A percentile compares a stretch with the other conserved stretches of the same genome.
Evolutionary conservation across 2,888 invertebrate genomes (phyloP).

Genomic region (Drosophila paranaensis): DNA sequence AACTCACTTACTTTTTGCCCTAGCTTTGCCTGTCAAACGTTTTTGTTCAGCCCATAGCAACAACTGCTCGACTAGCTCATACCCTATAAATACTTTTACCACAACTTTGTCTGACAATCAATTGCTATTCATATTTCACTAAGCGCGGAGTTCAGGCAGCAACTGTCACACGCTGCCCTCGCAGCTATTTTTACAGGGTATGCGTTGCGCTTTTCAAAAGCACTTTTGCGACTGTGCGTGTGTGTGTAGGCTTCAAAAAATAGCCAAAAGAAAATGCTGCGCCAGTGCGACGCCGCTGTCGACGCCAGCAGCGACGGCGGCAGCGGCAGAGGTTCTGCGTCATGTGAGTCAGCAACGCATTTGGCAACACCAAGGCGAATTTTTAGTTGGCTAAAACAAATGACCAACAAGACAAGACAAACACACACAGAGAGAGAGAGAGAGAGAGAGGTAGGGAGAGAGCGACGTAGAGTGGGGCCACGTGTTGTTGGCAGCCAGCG

Average conservation of each 20-base stretch:
- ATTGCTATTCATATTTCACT: neutral
- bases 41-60: neutral
- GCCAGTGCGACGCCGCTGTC: conserved; percentile 68
- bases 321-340: conserved; percentile 66
- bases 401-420: conserved; percentile 44
- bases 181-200: conserved; percentile 29
- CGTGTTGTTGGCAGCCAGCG: conserved; percentile 49
- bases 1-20: neutral
- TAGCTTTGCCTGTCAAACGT: neutral
- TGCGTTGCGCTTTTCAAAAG: conserved; percentile 62
- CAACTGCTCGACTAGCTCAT: neutral
- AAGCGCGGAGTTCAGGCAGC: too few relatives aligned
- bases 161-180: neutral
- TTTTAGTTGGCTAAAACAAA: conserved; percentile 60
- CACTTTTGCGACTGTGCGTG: conserved; percentile 51
- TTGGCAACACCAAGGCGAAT: conserved; percentile 69
- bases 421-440: conserved; percentile 1
- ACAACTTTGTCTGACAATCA: neutral
- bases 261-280: conserved; percentile 46
- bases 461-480: conserved; percentile 32
- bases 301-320: conserved; percentile 13
- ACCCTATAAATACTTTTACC: neutral
- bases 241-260: conserved; percentile 40
- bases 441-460: neutral
- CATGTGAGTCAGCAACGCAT: conserved; percentile 80